These are phyloP conservation scores for Albula goreensis DNA, from an alignment of 2,113 vertebrate genomes.

Conservation along the genomic window DNA sequence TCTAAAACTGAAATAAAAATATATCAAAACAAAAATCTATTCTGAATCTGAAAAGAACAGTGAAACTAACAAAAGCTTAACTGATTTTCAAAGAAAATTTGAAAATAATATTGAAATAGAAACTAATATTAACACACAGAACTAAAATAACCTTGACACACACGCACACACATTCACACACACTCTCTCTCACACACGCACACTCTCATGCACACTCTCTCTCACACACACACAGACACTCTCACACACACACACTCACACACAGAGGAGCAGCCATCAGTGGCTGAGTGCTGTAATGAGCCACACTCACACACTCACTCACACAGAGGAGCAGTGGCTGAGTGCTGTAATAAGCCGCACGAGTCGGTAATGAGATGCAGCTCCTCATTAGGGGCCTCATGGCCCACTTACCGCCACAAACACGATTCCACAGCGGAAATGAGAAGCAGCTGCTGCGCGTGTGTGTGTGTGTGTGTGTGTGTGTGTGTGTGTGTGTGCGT, in stretches of 20 bases:
- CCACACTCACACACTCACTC: background rate
- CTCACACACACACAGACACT: background rate
- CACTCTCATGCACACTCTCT: background rate
- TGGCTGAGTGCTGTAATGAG: too few species aligned
- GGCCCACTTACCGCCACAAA: slow-evolving; percentile 26
- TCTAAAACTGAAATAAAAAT: too few species aligned
- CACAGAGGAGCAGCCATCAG: background rate
- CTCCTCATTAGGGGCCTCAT: background rate
- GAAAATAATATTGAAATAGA: too few species aligned
- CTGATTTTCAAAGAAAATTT: too few species aligned
- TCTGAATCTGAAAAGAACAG: too few species aligned
- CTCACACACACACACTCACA: background rate
- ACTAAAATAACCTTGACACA: background rate
- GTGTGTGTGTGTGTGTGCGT: too few species aligned
- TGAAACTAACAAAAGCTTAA: too few species aligned
- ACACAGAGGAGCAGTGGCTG: background rate
- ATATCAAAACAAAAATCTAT: too few species aligned
- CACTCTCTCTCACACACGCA: background rate
- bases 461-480: too few species aligned
- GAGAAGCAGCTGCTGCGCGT: background rate
- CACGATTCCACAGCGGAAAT: slow-evolving; percentile 23
- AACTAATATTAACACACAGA: too few species aligned
- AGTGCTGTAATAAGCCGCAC: too few species aligned
- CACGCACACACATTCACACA: background rate
- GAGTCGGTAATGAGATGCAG: slow-evolving; percentile 4